Conservation (phyloP, 30 jellyfish, hydroid and myxozoan species). For the Rhopilema esculentum region DNA sequence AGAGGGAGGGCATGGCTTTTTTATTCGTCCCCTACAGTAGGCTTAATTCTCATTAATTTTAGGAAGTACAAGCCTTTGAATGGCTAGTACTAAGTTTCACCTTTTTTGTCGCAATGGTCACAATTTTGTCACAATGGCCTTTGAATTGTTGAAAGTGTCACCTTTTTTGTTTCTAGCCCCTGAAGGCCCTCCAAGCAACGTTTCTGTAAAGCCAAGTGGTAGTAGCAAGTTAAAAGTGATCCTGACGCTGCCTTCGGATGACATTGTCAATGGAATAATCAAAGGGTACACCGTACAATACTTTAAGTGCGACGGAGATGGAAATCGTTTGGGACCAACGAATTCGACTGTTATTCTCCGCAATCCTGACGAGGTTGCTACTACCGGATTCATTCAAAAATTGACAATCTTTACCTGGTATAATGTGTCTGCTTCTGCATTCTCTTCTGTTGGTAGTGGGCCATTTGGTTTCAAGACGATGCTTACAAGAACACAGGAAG, state of each 20-base stretch:
- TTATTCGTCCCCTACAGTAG: too few relatives aligned
- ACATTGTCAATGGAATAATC: conserved; percentile 47
- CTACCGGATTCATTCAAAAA: conserved; percentile 5
- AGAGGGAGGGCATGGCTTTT: too few relatives aligned
- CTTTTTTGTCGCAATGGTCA: too few relatives aligned
- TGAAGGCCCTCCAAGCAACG: conserved; percentile 56
- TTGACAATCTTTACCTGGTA: conserved; percentile 28
- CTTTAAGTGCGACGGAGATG: background rate
- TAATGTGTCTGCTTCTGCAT: conserved; percentile 23
- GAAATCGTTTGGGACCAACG: background rate
- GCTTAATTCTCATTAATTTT: too few relatives aligned
- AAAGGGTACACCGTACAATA: conserved; percentile 51
- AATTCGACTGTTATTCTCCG: conserved; percentile 5
- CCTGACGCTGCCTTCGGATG: conserved; percentile 30
- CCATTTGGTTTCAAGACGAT: background rate
- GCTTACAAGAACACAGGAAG: conserved; percentile 44
- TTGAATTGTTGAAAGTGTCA: background rate
- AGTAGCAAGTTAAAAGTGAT: conserved; percentile 39
- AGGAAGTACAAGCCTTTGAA: too few relatives aligned
- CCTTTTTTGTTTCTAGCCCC: conserved; percentile 45
- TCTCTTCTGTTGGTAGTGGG: conserved; percentile 46
- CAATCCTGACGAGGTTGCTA: background rate
- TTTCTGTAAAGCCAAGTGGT: background rate
- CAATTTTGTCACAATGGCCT: too few relatives aligned
- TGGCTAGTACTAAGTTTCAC: too few relatives aligned